Conservation (phyloP, 1,140 invertebrate genomes). For the Ruditapes philippinarum region DNA sequence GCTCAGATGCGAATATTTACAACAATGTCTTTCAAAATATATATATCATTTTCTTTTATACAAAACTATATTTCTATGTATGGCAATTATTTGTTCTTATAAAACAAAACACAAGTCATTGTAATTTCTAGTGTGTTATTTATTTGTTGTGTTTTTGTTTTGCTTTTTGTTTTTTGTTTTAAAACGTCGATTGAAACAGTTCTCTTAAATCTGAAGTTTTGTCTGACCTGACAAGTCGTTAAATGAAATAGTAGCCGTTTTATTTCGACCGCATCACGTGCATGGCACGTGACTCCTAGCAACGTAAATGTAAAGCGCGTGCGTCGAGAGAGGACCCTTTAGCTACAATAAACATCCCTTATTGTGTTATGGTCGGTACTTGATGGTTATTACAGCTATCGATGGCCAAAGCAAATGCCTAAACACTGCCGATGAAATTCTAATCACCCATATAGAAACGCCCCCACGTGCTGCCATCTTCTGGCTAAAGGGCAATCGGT, state of each 20-base stretch:
- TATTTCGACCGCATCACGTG: neutral
- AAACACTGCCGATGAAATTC: conserved; percentile 47
- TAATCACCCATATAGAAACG: conserved; percentile 52
- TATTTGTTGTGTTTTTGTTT: too few relatives aligned
- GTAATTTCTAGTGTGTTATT: too few relatives aligned
- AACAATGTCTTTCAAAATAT: too few relatives aligned
- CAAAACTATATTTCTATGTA: too few relatives aligned
- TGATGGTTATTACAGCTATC: conserved; percentile 5
- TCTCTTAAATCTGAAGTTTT: neutral
- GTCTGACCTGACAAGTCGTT: neutral
- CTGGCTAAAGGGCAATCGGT: neutral
- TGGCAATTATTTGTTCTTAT: too few relatives aligned
- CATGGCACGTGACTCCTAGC: conserved; percentile 43
- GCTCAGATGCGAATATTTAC: too few relatives aligned
- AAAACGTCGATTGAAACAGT: too few relatives aligned
- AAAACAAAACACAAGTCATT: too few relatives aligned
- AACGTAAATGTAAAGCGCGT: conserved; percentile 1
- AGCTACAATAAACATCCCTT: conserved; percentile 13
- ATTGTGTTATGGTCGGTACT: conserved; percentile 4
- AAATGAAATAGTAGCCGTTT: neutral
- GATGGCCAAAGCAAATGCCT: neutral
- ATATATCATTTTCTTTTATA: too few relatives aligned
- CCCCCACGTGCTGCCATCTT: neutral
- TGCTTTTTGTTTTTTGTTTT: too few relatives aligned
- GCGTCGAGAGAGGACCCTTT: conserved; percentile 15